phyloP scores from a whole-genome alignment of 2,797 vertebrate genomes.

The Dryobates pubescens region DNA sequence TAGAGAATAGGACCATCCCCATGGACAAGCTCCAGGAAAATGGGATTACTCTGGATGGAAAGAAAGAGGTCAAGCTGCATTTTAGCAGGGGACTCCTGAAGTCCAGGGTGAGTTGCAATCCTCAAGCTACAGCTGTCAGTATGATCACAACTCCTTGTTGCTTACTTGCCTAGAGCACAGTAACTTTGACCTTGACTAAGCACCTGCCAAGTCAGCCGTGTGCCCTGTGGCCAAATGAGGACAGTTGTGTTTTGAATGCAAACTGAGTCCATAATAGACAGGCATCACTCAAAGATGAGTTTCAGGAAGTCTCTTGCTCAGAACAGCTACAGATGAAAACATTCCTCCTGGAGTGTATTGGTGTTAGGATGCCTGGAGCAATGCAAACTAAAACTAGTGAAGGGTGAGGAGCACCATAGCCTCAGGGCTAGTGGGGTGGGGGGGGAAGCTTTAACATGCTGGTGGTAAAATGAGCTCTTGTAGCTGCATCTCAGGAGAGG shows the following conservation, averaged over 20 bases:
- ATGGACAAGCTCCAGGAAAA: slow-evolving; percentile 37
- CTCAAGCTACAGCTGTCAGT: background rate
- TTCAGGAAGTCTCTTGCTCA: background rate
- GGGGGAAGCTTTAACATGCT: background rate
- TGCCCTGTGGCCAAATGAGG: background rate
- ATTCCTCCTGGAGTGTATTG: rapidly evolving
- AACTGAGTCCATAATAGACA: background rate
- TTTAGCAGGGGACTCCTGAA: slow-evolving; percentile 61
- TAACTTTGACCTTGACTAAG: background rate
- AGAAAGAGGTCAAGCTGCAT: slow-evolving; percentile 59
- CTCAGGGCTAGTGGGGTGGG: too few species aligned
- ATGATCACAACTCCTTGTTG: background rate
- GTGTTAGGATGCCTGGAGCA: background rate
- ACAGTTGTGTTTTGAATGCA: background rate
- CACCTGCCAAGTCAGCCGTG: rapidly evolving
- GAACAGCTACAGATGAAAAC: background rate
- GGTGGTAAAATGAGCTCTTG: background rate
- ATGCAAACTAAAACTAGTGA: background rate
- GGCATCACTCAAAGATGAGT: background rate
- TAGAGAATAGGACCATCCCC: slow-evolving; percentile 32
- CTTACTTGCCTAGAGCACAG: background rate
- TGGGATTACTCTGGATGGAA: slow-evolving; percentile 54
- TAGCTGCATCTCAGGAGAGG: background rate
- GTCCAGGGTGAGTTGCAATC: slow-evolving; percentile 55
- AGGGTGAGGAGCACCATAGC: background rate